A percentile compares a stretch with the other conserved stretches of the same genome.
These are phyloP conservation scores for Mastomys coucha DNA, from an alignment of 2,113 vertebrate genomes.

Conservation along the genomic window DNA sequence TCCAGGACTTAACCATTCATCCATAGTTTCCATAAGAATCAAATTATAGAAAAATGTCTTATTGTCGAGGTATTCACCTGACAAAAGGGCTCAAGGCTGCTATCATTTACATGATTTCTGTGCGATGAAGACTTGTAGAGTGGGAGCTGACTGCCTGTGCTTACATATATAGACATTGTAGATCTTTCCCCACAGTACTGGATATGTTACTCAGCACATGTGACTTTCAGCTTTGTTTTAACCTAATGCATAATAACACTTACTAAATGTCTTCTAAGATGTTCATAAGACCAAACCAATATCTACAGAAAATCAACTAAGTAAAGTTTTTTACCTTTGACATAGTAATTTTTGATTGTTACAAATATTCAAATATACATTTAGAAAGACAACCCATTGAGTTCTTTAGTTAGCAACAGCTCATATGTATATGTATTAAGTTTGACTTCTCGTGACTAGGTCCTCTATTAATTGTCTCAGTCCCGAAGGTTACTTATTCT, in stretches of 20 bases:
- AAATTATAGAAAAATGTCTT: not conserved
- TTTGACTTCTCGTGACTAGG: not conserved
- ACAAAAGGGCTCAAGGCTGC: not conserved
- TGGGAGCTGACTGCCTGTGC: not conserved
- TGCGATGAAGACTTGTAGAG: not conserved
- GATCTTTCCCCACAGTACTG: not conserved
- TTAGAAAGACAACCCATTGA: not conserved
- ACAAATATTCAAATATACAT: not conserved
- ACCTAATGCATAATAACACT: slow-evolving; percentile 64
- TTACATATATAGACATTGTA: not conserved
- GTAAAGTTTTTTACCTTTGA: not conserved
- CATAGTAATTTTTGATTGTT: not conserved
- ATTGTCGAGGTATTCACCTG: not conserved
- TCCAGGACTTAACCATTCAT: not conserved
- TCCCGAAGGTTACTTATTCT: too few relatives aligned
- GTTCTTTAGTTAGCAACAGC: not conserved
- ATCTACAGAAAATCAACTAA: not conserved
- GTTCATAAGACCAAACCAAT: slow-evolving; percentile 23
- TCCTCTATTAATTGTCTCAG: not conserved
- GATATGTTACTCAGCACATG: slow-evolving; percentile 50
- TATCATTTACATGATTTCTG: not conserved
- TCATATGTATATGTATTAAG: not conserved
- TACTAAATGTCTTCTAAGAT: slow-evolving; percentile 46
- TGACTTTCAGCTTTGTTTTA: slow-evolving; percentile 62
- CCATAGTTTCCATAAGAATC: not conserved